Base-by-base conservation (phyloP, 2,113 vertebrate genomes). In the Sciurus niger region DNA sequence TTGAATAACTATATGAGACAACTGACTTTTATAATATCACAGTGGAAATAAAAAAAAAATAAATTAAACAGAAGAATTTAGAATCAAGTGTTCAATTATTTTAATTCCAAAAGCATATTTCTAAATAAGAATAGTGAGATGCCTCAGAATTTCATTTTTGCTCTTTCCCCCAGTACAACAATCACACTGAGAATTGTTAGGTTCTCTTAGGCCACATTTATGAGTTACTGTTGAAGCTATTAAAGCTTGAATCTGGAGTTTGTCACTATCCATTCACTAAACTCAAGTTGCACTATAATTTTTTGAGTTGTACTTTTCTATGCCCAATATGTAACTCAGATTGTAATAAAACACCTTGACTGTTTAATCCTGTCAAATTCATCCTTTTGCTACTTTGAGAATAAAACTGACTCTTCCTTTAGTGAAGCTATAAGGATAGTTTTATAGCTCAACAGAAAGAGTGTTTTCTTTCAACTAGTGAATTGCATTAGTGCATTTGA, bases 1-100 rank as follows among this genome's bases (percentile, higher is more conserved):
- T 58, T 73, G 12, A 83, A 90, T 65, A 96, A 51, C 40, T 88
- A 34, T 25, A 60, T 46, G 60, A 8, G 18, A 28, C n/a, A 68
- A 51, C 55, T 40, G 13, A 4, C 80, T 74, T 76, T 90, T 68
- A 94, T 28, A 68, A 24, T 80, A 82, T 55, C 40, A 55, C 37
- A 63, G 58, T 7, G 11, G 73, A 92, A 83, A 94, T 34, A 4
- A 93, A 84, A 94, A 84, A 84, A 91, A 34, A 20, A 40, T n/a
- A 76, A 84, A 17, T 67, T 60, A 55, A 55, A 67, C 46, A 84
- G 34, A 93, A 73, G 84, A 86, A 58, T 96, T 86, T n/a, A 85
- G 51, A 91, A 89, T 83, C 72, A 43, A 40, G 1, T 77, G 24
- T 84, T 95, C 40, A 32, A 17, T 72, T 40, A 40, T 95, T 90